Evolutionary conservation across 2,888 invertebrate species (phyloP), one percentile per base, ranked within the genome.

Genomic region (Hypena proboscidalis): DNA sequence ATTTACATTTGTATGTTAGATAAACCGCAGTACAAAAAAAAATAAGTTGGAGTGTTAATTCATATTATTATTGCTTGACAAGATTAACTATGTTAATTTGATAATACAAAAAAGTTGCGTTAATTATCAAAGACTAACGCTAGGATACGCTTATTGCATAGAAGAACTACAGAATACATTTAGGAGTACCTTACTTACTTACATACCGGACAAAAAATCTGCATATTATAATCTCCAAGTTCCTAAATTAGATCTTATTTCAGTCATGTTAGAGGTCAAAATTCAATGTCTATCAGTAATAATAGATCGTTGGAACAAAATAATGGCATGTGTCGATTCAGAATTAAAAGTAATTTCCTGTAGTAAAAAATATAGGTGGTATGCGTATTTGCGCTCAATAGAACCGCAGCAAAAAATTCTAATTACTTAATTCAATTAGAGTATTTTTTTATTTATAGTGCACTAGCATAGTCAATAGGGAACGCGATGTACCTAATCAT

Each of bases 391-490:
- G 17, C 6, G 41, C 30, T 47, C 21, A 10, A 29, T 50, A 22
- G 9, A 37, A 21, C 4, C 17, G 22, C 8, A 17, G 35, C 46
- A 65, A 63, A 65, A 61, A 65, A 17, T 22, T 40, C 10, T 58
- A 53, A 61, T 63, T 61, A 61, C 55, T 55, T 65, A 65, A 61
- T 65, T 66, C 27, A 56, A 58, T 63, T 53, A 58, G 45, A 47
- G 17, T 19, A 21, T 29, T 44, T 31, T n/a, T 45, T 33, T 27
- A 37, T 42, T 44, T 35, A 25, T 19, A 9, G 15, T 21, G 34
- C 22, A 29, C 23, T 26, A 6, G 11, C 26, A 37, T 8, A 13
- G 13, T 9, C 4, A 29, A 15, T 8, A 29, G 7, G 13, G 4
- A 4, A 4, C 20, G 19, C 13, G 20, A 17, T 17, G 3, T 5